Conservation (phyloP, 2,888 invertebrate species). For the Matsumyia berberina region DNA sequence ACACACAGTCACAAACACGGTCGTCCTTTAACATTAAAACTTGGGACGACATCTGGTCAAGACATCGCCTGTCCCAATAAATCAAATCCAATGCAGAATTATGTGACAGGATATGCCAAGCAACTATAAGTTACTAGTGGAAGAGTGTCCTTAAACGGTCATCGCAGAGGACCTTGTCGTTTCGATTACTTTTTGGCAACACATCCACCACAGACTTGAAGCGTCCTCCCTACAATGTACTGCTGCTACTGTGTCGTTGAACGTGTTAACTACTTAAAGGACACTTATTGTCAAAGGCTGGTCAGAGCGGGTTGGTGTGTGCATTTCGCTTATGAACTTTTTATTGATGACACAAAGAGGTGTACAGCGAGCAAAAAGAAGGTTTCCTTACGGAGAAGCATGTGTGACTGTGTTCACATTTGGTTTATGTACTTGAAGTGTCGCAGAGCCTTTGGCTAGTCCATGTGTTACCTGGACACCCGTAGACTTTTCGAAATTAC, state of each 20-base stretch:
- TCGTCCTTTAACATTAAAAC: conserved; percentile 13
- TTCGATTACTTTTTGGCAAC: conserved; percentile 38
- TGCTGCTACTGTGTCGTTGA: conserved; percentile 9
- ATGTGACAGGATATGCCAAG: conserved; percentile 65
- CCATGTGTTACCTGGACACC: conserved; percentile 19
- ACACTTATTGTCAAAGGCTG: conserved; percentile 30
- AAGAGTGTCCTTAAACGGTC: conserved; percentile 34
- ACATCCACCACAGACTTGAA: conserved; percentile 26
- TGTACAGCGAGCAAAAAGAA: neutral
- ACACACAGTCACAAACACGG: neutral
- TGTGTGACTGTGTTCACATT: conserved; percentile 11
- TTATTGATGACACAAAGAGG: conserved; percentile 3
- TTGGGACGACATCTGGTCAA: conserved; percentile 72
- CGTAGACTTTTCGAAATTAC: neutral
- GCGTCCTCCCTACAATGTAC: neutral
- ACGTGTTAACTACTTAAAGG: conserved; percentile 37
- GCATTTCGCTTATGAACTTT: conserved; percentile 17
- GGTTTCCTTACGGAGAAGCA: conserved; percentile 7
- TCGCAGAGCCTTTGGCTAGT: conserved; percentile 4
- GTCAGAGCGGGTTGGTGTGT: too few relatives aligned
- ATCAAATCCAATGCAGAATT: conserved; percentile 71
- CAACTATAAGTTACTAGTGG: conserved; percentile 56
- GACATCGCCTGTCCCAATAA: conserved; percentile 73
- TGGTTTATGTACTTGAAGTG: conserved; percentile 3
- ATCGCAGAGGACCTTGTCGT: conserved; percentile 23